Evolutionary conservation across 1,140 invertebrate species (phyloP).

Genomic region (Polypedilum pembai): DNA sequence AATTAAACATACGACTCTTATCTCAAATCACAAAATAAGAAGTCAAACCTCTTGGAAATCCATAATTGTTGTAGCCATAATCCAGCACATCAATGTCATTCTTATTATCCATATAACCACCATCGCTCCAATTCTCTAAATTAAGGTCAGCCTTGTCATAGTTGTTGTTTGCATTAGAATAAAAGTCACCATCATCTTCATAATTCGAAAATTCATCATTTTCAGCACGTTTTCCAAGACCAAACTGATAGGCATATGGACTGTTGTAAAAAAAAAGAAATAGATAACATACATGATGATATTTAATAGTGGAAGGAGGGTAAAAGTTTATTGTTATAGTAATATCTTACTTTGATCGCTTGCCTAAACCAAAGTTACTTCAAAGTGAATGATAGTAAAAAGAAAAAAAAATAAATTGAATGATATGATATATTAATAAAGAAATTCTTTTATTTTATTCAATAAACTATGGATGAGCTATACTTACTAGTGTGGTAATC

Average conservation of each 20-base stretch:
- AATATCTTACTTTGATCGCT: conserved; percentile 34
- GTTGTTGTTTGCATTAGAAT: neutral
- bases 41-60: neutral
- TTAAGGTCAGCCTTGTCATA: neutral
- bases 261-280: neutral
- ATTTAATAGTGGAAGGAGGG: neutral
- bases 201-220: conserved; percentile 12
- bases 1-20: neutral
- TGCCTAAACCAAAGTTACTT: conserved; percentile 41
- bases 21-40: neutral
- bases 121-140: neutral
- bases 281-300: neutral
- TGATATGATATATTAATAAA: neutral
- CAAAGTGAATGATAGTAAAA: neutral
- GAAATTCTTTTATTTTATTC: too few relatives aligned
- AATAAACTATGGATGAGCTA: neutral
- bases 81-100: conserved; percentile 16
- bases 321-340: neutral
- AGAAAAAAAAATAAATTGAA: neutral
- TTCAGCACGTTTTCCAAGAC: conserved; percentile 23
- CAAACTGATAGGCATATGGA: conserved; percentile 25
- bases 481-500: conserved; percentile 38
- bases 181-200: neutral
- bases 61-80: neutral
- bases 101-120: neutral